These are phyloP conservation scores for Drosophila pallidifrons DNA, from an alignment of 1,140 invertebrate genomes.

Conservation along the genomic window DNA sequence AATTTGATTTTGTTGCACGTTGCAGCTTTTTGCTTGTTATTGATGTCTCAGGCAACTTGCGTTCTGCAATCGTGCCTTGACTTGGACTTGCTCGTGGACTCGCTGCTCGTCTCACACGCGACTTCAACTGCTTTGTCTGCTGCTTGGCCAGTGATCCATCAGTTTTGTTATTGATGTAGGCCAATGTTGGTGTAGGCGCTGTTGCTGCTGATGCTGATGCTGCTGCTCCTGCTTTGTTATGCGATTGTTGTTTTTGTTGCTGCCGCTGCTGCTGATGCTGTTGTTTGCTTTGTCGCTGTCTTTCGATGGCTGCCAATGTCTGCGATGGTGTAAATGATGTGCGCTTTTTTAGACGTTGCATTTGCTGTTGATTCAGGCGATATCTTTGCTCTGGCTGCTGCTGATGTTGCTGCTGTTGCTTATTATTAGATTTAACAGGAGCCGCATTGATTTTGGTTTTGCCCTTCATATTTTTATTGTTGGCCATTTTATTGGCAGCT, in stretches of 20 bases:
- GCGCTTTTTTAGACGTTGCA: conserved; percentile 80
- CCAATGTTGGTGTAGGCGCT: conserved; percentile 49
- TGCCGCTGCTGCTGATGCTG: conserved; percentile 53
- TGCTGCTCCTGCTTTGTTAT: conserved; percentile 39
- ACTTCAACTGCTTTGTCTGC: conserved; percentile 40
- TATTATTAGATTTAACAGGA: conserved; percentile 76
- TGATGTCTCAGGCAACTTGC: conserved; percentile 45
- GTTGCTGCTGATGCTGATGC: conserved; percentile 33
- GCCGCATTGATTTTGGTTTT: conserved; percentile 54
- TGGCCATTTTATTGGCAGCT: conserved; percentile 50
- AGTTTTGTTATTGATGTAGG: conserved; percentile 77
- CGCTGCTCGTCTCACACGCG: conserved; percentile 54
- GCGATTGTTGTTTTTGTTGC: conserved; percentile 46
- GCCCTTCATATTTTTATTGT: conserved; percentile 71
- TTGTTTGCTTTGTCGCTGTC: conserved; percentile 67
- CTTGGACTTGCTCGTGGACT: not conserved
- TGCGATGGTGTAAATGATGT: conserved; percentile 84
- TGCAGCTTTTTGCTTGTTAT: conserved; percentile 53
- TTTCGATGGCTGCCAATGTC: conserved; percentile 75
- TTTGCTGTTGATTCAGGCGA: conserved; percentile 68
- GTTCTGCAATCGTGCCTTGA: conserved; percentile 23
- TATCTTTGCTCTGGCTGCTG: conserved; percentile 49
- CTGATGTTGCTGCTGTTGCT: conserved; percentile 11
- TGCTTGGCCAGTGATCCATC: conserved; percentile 77
- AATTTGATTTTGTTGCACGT: conserved; percentile 79